Percentiles rank a stretch among this genome's conserved stretches.
These are phyloP conservation scores for Pachyuromys duprasi DNA, from an alignment of 2,797 vertebrate species.

Conservation along the genomic window DNA sequence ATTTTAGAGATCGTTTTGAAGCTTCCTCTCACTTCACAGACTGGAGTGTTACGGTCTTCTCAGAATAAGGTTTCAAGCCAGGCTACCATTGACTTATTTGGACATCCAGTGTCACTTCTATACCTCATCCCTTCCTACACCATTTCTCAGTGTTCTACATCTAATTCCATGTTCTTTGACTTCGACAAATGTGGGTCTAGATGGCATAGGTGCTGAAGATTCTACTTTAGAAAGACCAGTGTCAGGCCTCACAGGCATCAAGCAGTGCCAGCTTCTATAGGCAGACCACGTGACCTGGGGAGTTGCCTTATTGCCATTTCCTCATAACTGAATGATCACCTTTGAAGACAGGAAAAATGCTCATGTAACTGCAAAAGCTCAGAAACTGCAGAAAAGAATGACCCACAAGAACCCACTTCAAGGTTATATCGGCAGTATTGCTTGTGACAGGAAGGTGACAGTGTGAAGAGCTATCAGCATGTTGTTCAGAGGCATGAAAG, in stretches of 20 bases:
- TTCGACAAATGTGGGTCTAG: background rate
- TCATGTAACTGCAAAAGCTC: background rate
- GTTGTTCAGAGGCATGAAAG: no score
- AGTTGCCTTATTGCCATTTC: no score
- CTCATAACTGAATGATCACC: no score
- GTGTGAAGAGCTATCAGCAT: background rate
- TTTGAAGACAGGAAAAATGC: background rate
- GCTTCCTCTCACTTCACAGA: no score
- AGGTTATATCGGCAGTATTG: no score
- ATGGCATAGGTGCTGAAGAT: background rate
- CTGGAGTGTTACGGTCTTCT: background rate
- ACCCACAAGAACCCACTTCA: no score
- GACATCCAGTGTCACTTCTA: background rate
- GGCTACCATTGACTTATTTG: background rate
- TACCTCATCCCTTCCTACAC: no score
- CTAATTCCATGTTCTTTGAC: background rate
- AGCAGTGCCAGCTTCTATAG: background rate
- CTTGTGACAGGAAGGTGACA: background rate
- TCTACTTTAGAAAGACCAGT: background rate
- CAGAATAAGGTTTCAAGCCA: no score
- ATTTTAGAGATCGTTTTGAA: background rate
- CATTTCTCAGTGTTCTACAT: background rate
- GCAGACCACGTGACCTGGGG: no score
- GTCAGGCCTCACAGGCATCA: rapidly evolving
- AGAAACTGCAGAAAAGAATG: no score